Evolutionary conservation across 1,140 invertebrate species (phyloP).

Genomic region (Heliothis virescens): DNA sequence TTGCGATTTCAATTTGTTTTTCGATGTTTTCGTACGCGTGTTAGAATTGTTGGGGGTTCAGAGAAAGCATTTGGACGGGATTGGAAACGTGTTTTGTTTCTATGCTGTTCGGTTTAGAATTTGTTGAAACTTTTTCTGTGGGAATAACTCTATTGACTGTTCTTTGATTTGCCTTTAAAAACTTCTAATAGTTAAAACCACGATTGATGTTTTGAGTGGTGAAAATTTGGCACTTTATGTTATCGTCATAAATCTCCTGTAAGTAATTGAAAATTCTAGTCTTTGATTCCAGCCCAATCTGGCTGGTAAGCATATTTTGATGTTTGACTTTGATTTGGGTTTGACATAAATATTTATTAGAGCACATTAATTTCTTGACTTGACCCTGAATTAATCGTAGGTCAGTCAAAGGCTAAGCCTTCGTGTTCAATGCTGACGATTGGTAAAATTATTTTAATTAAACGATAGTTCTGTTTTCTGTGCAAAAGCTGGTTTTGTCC

Average conservation of each 20-base stretch:
- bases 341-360: constrained; percentile 12
- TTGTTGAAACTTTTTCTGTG: background rate
- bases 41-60: constrained; percentile 23
- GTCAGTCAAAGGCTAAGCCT: background rate
- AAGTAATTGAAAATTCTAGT: background rate
- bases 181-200: no score
- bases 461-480: no score
- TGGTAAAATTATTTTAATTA: background rate
- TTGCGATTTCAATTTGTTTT: constrained; percentile 37
- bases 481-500: no score
- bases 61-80: background rate
- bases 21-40: constrained; percentile 17
- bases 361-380: constrained; percentile 16
- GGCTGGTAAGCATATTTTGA: background rate
- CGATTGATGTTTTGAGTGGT: no score
- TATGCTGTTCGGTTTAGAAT: background rate
- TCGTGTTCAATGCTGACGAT: background rate
- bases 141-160: no score
- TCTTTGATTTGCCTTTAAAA: no score
- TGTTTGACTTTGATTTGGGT: constrained; percentile 1
- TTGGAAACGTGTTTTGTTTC: constrained; percentile 7
- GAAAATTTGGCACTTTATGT: background rate
- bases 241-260: background rate
- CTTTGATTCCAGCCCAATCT: background rate
- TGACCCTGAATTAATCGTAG: background rate